Percentiles rank a stretch among this genome's conserved stretches.
These are phyloP conservation scores for Ramphastos sulfuratus DNA, from an alignment of 2,113 vertebrate species.

Conservation along the genomic window DNA sequence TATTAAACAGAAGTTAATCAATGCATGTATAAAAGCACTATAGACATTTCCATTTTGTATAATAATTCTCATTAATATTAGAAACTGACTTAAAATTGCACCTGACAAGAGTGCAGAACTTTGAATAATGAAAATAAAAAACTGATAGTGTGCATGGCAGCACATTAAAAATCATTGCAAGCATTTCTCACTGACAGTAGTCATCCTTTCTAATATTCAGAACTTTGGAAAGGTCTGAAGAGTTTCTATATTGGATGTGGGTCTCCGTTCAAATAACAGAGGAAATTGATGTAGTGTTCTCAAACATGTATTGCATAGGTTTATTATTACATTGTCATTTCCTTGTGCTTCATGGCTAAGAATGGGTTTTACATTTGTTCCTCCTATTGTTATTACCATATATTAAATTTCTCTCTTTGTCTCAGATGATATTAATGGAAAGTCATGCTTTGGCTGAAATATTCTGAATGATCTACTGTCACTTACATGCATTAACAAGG, in stretches of 20 bases:
- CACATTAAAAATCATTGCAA: background rate
- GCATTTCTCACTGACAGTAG: background rate
- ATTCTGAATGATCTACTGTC: slow-evolving; percentile 45
- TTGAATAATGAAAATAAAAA: background rate
- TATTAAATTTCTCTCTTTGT: slow-evolving; percentile 60
- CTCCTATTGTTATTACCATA: slow-evolving; percentile 20
- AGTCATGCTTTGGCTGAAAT: slow-evolving; percentile 42
- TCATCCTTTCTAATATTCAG: background rate
- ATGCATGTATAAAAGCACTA: background rate
- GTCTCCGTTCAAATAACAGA: slow-evolving; percentile 1
- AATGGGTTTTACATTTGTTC: slow-evolving; percentile 46
- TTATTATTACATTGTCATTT: slow-evolving; percentile 64
- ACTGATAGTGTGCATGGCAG: background rate
- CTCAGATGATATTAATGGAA: slow-evolving; percentile 41
- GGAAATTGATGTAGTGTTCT: slow-evolving; percentile 6
- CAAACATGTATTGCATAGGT: background rate
- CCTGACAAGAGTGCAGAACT: background rate
- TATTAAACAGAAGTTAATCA: background rate
- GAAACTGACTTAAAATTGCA: background rate
- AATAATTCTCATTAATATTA: background rate
- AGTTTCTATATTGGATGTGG: background rate
- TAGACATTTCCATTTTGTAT: background rate
- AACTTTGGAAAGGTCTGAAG: background rate
- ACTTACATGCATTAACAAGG: slow-evolving; percentile 36
- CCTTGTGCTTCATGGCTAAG: slow-evolving; percentile 38